Base-by-base conservation (phyloP, 2,888 invertebrate genomes). In the Drosophila rubida region DNA sequence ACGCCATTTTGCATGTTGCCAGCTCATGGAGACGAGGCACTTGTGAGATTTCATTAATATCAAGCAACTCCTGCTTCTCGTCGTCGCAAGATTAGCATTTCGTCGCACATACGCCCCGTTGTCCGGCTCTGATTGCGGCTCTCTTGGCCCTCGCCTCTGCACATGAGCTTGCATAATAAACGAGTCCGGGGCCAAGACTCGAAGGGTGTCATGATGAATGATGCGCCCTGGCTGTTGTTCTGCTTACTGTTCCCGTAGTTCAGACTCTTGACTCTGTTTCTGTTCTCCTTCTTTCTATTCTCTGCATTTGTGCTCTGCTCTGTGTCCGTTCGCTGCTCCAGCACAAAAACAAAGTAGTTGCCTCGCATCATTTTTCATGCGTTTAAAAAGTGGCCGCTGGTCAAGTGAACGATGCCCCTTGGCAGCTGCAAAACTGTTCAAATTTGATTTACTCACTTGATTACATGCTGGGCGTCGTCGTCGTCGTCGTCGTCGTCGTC, bases 371-470 rank as follows among this genome's bases (percentile, higher is more conserved):
- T 90, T 89, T 90, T 89, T 90, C 90, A 88, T 82, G 78, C 77
- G 77, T 89, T 90, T 89, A 88, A 87, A 87, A 87, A 85, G 80
- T 63, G 54, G 64, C 61, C 65, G 62, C 57, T 61, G 74, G 68
- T 70, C 67, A 70, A 74, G 59, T 69, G 63, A 44, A 45, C 42
- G 62, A 5, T 37, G 27, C 46, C 50, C 49, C 46, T 54, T 68
- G 72, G 70, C 75, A 72, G 81, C 79, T 87, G 87, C 76, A 83
- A 88, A 83, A 87, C 80, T 90, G 90, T 90, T 86, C 85, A 87
- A 88, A 89, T 89, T 88, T 89, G 89, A 90, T 90, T 90, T 89
- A 89, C 90, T 89, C 90, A 88, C 89, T 89, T 89, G 89, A 88
- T 89, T 89, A 86, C 80, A 67, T 64, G 57, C 58, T 25, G 9